Percentiles rank a stretch among this genome's conserved stretches.
These are phyloP conservation scores for Halcyon senegalensis DNA, from an alignment of 2,113 vertebrate species.

Conservation along the genomic window DNA sequence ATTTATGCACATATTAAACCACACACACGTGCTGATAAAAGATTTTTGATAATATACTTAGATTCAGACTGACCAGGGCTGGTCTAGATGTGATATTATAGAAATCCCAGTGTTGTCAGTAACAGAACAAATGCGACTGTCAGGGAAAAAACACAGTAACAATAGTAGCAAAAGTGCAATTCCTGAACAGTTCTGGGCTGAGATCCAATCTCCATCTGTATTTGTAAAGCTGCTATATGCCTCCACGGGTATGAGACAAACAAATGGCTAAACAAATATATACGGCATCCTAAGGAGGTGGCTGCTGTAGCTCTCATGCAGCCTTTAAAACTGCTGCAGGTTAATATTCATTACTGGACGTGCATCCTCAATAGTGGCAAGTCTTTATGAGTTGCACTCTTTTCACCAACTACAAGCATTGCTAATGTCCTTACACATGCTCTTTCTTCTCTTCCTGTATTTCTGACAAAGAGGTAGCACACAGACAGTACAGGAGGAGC, in stretches of 20 bases:
- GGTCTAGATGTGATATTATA: neutral
- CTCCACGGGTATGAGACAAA: neutral
- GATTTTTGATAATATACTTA: neutral
- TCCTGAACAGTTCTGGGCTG: conserved; percentile 42
- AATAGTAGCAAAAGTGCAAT: neutral
- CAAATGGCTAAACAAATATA: neutral
- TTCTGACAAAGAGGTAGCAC: neutral
- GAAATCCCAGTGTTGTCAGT: neutral
- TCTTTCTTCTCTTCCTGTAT: neutral
- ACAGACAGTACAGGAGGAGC: neutral
- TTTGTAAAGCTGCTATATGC: neutral
- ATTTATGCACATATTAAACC: neutral
- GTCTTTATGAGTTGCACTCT: neutral
- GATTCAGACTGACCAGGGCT: neutral
- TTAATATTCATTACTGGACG: neutral
- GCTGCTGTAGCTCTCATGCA: neutral
- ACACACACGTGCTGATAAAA: neutral
- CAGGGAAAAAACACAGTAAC: neutral
- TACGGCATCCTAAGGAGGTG: neutral
- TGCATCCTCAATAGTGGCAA: neutral
- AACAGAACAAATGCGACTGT: neutral
- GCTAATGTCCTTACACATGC: neutral
- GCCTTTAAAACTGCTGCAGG: neutral
- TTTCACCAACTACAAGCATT: neutral
- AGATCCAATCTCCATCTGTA: conserved; percentile 39